These are phyloP conservation scores for Labia minor DNA, from an alignment of 2,888 invertebrate genomes.

Conservation along the genomic window DNA sequence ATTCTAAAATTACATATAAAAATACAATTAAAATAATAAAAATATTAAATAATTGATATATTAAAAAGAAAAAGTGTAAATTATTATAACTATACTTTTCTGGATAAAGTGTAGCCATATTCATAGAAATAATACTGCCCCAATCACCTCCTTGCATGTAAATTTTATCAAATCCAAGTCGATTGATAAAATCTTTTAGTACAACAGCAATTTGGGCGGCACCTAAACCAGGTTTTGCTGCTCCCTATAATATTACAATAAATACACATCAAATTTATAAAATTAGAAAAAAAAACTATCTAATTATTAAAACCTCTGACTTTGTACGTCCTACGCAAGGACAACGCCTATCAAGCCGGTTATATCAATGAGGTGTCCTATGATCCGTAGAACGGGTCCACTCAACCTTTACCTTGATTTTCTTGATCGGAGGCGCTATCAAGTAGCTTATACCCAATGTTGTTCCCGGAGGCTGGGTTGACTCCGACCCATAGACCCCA, in stretches of 20 bases:
- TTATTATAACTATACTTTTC: slow-evolving; percentile 33
- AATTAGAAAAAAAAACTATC: too few species aligned
- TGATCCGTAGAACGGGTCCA: too few species aligned
- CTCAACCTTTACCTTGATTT: too few species aligned
- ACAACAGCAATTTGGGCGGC: slow-evolving; percentile 43
- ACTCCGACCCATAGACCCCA: too few species aligned
- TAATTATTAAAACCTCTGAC: too few species aligned
- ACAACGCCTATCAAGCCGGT: too few species aligned
- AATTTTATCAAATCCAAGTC: slow-evolving; percentile 54
- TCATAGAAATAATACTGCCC: slow-evolving; percentile 54
- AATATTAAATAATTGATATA: background rate
- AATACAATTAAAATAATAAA: too few species aligned
- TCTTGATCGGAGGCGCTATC: too few species aligned
- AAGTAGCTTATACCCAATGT: too few species aligned
- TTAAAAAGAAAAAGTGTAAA: background rate
- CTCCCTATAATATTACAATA: background rate
- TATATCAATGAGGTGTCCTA: too few species aligned
- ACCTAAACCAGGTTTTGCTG: slow-evolving; percentile 29
- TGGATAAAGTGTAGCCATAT: slow-evolving; percentile 55
- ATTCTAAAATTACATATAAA: background rate
- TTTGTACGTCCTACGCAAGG: too few species aligned
- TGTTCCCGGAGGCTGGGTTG: too few species aligned
- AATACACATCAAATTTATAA: background rate
- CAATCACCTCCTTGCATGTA: slow-evolving; percentile 74
- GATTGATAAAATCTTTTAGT: slow-evolving; percentile 56